Evolutionary conservation across 2,797 vertebrate genomes (phyloP), one percentile per base, ranked within the genome.

Genomic region (Labeo calbasu): DNA sequence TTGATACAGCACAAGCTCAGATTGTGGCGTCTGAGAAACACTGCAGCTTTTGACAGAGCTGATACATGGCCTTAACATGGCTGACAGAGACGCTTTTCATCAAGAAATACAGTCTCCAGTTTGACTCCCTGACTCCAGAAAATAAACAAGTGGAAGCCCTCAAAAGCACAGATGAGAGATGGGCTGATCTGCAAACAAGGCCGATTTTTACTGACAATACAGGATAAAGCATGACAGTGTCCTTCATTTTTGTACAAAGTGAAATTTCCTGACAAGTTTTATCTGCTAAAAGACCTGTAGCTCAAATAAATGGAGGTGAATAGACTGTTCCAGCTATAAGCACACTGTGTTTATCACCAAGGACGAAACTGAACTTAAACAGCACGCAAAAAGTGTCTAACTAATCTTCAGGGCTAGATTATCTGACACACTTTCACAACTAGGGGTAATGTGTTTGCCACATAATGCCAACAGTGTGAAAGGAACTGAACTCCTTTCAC

Each of bases 11-110:
- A 85, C 85, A 55, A 1, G 85, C 79, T 77, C 75, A 89, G 90
- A 72, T 32, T 89, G 89, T 77, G 83, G n/a, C 79, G 89, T 83
- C 83, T 55, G 65, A 70, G 50, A 87, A 92, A 95, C 94, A 95
- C 90, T 93, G 92, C 90, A 90, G 78, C 93, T 93, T 94, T 94
- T 94, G 91, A 94, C 88, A 75, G 78, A 81, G 78, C 90, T 89
- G 92, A 92, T 89, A 53, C 92, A 88, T 91, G 90, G 90, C 90
- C 91, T 92, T 90, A 93, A 78, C 83, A 63, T 51, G 88, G 82
- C 73, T 84, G 5, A 95, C 94, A 96, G 92, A 90, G 92, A 88
- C 68, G 92, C 94, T 94, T 94, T 95, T 95, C 94, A 95, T 93
- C 86, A 90, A 88, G 81, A 86, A 89, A 91, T 81, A 89, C 89